Evolutionary conservation across 2,888 invertebrate genomes (phyloP), one percentile per base, ranked within the genome.

Genomic region (Hofmannophila pseudospretella): DNA sequence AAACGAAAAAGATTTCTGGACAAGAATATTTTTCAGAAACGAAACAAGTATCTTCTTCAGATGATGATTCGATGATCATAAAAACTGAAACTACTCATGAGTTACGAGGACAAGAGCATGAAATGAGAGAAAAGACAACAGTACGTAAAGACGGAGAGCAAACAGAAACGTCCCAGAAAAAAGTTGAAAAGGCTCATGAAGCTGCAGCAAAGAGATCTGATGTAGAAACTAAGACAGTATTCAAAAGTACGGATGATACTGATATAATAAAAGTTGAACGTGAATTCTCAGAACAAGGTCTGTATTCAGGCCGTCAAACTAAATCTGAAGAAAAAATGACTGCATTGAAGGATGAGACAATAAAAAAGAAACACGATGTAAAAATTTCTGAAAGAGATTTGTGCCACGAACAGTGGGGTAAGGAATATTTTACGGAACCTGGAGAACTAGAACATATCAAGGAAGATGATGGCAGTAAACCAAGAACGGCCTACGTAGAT

Each of bases 371-470:
- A 46, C 75, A 86, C 38, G 88, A 88, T 59, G 65, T 88, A 0
- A 88, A 87, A 65, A 87, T 87, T 47, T 88, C 88, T 2, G 88
- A 88, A 63, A 66, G 88, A 51, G 88, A 88, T 50, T 51, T 88
- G 43, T 86, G 77, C 4, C 86, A 87, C 55, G 88, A 88, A 45
- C 86, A 87, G 43, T 88, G 88, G 88, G 88, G 88, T 3, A 87
- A 86, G 53, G 88, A 88, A 67, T 88, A 88, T 57, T 88, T 88
- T 41, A 85, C 84, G 7, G 81, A 88, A 56, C 78, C 84, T 25
- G 80, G 67, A 32, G 87, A 88, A 46, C 51, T 88, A 30, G 80
- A 88, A 58, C 70, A 84, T 31, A 82, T 87, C 7, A 66, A 73
- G 42, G 88, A 86, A 63, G 78, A 81, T 47, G 78, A 77, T 11